Evolutionary conservation across 2,888 invertebrate genomes (phyloP).

Genomic region (Acleris holmiana): DNA sequence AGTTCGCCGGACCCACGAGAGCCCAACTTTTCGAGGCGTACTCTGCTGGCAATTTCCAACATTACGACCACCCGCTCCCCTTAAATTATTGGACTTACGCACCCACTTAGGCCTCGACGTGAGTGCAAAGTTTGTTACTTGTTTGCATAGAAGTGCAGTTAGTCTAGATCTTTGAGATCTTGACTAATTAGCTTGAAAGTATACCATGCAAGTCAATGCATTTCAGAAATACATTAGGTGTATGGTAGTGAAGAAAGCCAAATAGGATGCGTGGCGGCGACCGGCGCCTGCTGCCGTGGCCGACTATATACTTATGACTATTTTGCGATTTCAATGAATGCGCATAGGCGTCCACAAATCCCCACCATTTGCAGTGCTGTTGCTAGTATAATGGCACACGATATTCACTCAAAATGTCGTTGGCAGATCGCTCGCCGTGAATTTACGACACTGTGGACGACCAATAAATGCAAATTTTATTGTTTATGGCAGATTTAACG

Average conservation of each 20-base stretch:
- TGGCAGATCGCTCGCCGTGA: slow-evolving; percentile 74
- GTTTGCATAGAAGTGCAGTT: slow-evolving; percentile 64
- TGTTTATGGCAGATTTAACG: slow-evolving; percentile 82
- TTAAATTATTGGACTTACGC: slow-evolving; percentile 77
- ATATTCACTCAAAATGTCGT: slow-evolving; percentile 81
- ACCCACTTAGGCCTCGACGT: slow-evolving; percentile 71
- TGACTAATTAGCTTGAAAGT: too few species aligned
- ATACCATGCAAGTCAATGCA: too few species aligned
- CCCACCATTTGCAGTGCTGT: slow-evolving; percentile 57
- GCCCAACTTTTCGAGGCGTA: slow-evolving; percentile 64
- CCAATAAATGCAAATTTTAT: slow-evolving; percentile 85
- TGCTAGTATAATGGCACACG: slow-evolving; percentile 66
- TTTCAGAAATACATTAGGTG: too few species aligned
- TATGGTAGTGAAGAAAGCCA: slow-evolving; percentile 50
- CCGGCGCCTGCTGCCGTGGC: slow-evolving; percentile 56
- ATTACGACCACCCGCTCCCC: slow-evolving; percentile 75
- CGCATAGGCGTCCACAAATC: slow-evolving; percentile 68
- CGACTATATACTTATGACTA: slow-evolving; percentile 67
- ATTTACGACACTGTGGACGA: slow-evolving; percentile 78
- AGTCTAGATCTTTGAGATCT: not conserved
- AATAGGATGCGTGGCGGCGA: slow-evolving; percentile 44
- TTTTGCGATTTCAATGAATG: slow-evolving; percentile 78
- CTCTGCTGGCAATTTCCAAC: slow-evolving; percentile 67
- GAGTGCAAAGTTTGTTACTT: slow-evolving; percentile 77
- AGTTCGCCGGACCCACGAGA: slow-evolving; percentile 64